Percentiles rank a stretch among this genome's conserved stretches.
Conservation (phyloP, 2,888 invertebrate species). For the Acleris laterana region DNA sequence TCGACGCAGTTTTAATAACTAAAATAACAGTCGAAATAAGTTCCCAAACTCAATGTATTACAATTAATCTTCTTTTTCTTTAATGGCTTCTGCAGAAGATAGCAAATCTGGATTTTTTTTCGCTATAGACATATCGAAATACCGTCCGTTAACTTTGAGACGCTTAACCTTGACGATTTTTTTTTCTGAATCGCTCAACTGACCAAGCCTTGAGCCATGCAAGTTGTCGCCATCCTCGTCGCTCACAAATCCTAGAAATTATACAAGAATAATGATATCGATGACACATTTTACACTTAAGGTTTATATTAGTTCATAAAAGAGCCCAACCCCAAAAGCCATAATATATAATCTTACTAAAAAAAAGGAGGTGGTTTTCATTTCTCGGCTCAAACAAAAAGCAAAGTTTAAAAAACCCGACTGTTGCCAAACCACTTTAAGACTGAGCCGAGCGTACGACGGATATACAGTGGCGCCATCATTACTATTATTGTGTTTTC, state of each 20-base stretch:
- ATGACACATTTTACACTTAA: no score
- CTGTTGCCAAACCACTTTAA: no score
- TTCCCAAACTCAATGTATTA: neutral
- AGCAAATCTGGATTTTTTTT: neutral
- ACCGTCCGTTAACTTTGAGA: slow-evolving; percentile 3
- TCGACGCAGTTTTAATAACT: neutral
- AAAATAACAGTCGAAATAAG: neutral
- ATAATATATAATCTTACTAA: no score
- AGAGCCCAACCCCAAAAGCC: no score
- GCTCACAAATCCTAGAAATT: neutral
- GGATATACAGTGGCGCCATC: no score
- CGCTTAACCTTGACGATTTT: neutral
- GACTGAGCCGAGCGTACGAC: no score
- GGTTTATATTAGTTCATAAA: no score
- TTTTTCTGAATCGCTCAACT: slow-evolving; percentile 11
- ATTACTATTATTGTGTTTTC: no score
- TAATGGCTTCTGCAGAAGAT: neutral
- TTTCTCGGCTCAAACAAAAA: no score
- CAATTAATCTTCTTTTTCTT: neutral
- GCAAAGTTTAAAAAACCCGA: no score
- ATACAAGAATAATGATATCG: neutral
- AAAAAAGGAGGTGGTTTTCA: no score
- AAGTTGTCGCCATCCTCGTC: slow-evolving; percentile 13
- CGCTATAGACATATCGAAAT: neutral
- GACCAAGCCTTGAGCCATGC: neutral